These are phyloP conservation scores for Trachops cirrhosus DNA, from an alignment of 2,797 vertebrate genomes.

Conservation along the genomic window DNA sequence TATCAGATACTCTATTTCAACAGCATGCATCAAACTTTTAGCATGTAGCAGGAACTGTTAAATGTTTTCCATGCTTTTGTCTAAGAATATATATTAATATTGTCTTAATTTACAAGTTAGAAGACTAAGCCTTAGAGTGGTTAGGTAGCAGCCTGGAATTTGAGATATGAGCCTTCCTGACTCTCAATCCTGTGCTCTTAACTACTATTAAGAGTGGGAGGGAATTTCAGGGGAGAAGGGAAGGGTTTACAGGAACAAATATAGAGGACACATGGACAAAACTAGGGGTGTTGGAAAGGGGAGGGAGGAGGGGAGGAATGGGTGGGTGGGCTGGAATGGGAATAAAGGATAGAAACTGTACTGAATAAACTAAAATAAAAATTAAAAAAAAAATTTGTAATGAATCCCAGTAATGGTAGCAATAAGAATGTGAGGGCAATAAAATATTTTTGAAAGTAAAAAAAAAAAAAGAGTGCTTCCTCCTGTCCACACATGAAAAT, in stretches of 20 bases:
- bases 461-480: too few species aligned
- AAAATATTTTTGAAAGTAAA: slow-evolving; percentile 8
- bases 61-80: neutral
- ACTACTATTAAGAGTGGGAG: neutral
- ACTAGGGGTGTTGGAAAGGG: too few species aligned
- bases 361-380: too few species aligned
- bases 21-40: neutral
- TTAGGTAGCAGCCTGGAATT: neutral
- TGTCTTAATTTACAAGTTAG: slow-evolving; percentile 15
- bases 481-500: neutral
- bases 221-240: too few species aligned
- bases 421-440: neutral
- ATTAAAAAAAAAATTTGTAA: neutral
- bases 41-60: neutral
- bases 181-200: neutral
- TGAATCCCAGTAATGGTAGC: slow-evolving; percentile 7
- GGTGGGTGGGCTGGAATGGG: too few species aligned
- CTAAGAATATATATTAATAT: neutral
- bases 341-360: too few species aligned
- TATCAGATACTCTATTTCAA: neutral
- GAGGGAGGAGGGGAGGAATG: too few species aligned
- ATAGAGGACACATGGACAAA: too few species aligned
- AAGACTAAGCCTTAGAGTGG: neutral
- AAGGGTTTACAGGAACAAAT: too few species aligned
- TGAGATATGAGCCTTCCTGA: neutral